Conservation (phyloP, 2,113 vertebrate species). For the Vimba vimba region DNA sequence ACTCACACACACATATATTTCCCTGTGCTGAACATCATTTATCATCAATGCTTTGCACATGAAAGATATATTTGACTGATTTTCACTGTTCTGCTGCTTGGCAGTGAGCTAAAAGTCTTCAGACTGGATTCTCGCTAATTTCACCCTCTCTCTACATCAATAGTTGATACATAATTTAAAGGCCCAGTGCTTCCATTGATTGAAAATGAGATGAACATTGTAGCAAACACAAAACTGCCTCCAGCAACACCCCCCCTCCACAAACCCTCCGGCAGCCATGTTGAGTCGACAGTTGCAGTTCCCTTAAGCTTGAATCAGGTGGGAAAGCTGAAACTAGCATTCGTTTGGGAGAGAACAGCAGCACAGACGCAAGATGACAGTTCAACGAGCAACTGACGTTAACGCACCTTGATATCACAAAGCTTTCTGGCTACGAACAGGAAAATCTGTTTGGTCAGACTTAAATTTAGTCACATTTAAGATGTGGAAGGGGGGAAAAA, state of each 20-base stretch:
- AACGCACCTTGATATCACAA: constrained; percentile 65
- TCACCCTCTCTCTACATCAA: constrained; percentile 45
- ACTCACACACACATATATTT: constrained; percentile 10
- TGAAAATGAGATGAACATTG: constrained; percentile 50
- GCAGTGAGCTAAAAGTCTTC: constrained; percentile 47
- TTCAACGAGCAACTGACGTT: constrained; percentile 59
- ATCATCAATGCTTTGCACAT: constrained; percentile 38
- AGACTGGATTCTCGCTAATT: constrained; percentile 41
- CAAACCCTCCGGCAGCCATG: constrained; percentile 49
- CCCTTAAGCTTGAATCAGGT: constrained; percentile 39
- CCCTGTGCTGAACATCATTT: constrained; percentile 14
- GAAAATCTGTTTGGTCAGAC: constrained; percentile 66
- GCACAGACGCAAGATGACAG: constrained; percentile 54
- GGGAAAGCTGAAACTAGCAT: constrained; percentile 29
- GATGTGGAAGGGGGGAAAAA: constrained; percentile 49
- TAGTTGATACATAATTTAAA: constrained; percentile 58
- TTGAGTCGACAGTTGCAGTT: constrained; percentile 44
- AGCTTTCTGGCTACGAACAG: constrained; percentile 55
- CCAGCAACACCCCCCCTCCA: constrained; percentile 27
- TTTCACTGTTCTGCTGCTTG: constrained; percentile 27
- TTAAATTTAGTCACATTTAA: constrained; percentile 69
- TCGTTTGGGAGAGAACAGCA: constrained; percentile 38
- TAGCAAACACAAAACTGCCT: constrained; percentile 51
- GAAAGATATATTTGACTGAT: constrained; percentile 44
- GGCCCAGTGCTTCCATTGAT: constrained; percentile 51